Evolutionary conservation across 2,797 vertebrate genomes (phyloP), one percentile per base, ranked within the genome.

Genomic region (Poecilia gillii): DNA sequence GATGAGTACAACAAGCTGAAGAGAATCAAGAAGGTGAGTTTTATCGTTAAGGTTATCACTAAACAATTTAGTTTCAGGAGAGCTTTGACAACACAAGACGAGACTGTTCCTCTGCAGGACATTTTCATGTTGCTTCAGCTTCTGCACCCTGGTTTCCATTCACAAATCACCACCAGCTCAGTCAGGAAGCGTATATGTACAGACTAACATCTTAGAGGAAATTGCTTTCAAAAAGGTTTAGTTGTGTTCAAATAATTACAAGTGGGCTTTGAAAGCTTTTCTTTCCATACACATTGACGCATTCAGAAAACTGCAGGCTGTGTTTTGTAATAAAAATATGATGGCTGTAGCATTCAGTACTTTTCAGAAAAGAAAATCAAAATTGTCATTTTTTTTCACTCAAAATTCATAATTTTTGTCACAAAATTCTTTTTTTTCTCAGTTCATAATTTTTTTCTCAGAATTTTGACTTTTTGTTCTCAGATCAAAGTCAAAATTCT

Each of bases 1-100:
- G 95, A 96, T n/a, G 95, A 97, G 91, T 96, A 96, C 93, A 96
- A 95, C 75, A 91, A 87, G 55, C 88, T 97, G 72, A 97, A 95
- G 87, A 86, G 92, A 86, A 73, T 90, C 1, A 97, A 97, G 89
- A 91, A 80, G 84, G 82, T 84, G 25, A 4, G 76, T 59, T 31
- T 75, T 4, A 28, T 43, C 3, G 3, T 28, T 33, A 13, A 33
- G 6, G 55, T 5, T 13, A 1, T 62, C 7, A 20, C 6, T 25
- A 25, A 64, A 47, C 2, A n/a, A 4, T 46, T 64, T 14, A 62
- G 13, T 9, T 41, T 75, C 9, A 33, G 14, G 14, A 62, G 12
- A 31, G n/a, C 55, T 46, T 45, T 3, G 6, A 25, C 11, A 41
- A 23, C 55, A 11, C 64, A 68, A 12, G 9, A 13, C 3, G 0